A percentile compares a stretch with the other conserved stretches of the same genome.
Conservation (phyloP, 1,140 invertebrate species). For the Drosophila guanche region DNA sequence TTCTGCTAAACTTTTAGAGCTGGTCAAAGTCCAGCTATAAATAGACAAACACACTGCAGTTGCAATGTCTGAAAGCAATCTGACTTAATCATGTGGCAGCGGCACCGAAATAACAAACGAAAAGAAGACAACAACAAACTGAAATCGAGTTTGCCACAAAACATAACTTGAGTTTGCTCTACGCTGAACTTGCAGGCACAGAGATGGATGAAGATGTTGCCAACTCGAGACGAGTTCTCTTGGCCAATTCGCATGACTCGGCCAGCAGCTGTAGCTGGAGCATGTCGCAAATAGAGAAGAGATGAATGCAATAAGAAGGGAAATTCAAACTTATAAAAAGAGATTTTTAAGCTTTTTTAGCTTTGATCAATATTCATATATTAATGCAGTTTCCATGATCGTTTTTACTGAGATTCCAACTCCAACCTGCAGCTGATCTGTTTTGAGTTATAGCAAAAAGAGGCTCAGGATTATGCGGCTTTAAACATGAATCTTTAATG, state of each 20-base stretch:
- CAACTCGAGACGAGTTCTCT: conserved; percentile 53
- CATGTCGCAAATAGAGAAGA: conserved; percentile 20
- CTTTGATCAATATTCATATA: no score
- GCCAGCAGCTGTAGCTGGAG: conserved; percentile 26
- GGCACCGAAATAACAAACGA: conserved; percentile 53
- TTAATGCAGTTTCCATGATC: no score
- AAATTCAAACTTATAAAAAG: conserved; percentile 28
- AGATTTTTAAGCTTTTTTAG: no score
- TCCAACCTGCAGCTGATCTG: no score
- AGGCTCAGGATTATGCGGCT: no score
- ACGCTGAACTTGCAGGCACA: conserved; percentile 12
- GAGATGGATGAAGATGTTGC: neutral
- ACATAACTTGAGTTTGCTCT: conserved; percentile 24
- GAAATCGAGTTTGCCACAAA: conserved; percentile 69
- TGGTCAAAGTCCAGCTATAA: conserved; percentile 77
- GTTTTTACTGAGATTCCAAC: no score
- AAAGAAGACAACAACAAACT: conserved; percentile 46
- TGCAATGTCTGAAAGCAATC: conserved; percentile 70
- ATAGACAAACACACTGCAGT: conserved; percentile 59
- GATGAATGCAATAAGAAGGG: conserved; percentile 7
- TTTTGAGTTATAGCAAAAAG: no score
- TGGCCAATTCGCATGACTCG: conserved; percentile 66
- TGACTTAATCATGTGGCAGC: conserved; percentile 77
- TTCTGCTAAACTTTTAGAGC: neutral
- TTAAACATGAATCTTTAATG: no score